Evolutionary conservation across 1,140 invertebrate genomes (phyloP), one percentile per base, ranked within the genome.

Genomic region (Dreissena polymorpha): DNA sequence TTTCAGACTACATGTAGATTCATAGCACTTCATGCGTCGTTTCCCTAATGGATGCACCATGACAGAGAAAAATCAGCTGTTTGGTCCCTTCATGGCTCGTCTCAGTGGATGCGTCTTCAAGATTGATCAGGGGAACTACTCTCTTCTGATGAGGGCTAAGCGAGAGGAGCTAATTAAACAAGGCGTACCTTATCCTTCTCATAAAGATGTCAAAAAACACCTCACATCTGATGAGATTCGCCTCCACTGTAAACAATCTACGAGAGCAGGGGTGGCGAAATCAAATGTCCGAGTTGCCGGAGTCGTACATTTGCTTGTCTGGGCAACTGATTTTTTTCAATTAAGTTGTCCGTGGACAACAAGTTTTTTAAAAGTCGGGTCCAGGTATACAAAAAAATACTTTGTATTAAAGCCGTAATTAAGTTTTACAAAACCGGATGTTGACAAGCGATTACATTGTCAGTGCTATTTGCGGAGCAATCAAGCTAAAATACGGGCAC

Each of bases 11-110:
- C n/a, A n/a, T n/a, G n/a, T n/a, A 25, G 86, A 88, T 68, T 65
- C 89, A 8, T 90, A 88, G 87, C 88, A 89, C 72, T 89, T 89
- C 79, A 90, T 88, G 88, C 73, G 89, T 0, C 77, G 86, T 23
- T 60, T 90, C 16, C 77, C 89, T 8, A 12, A 25, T 57, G 86
- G 84, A 14, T 79, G 69, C 57, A 86, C 84, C 69, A 86, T n/a
- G n/a, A n/a, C 86, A 7, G 85, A 90, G 10, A 50, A 71, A 13
- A 86, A 90, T 64, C 83, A 55, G 7, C 80, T 90, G 70, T 89
- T 89, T 72, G 69, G 74, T 5, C 63, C 55, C 7, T 89, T 90
- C 63, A 86, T 89, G 86, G 60, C 39, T 2, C 39, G 64, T 7
- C 83, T 90, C 0, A 83, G 77, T 12, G 29, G 64, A n/a, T 84